Conservation (phyloP, 2,113 vertebrate species). For the Loxodonta africana region DNA sequence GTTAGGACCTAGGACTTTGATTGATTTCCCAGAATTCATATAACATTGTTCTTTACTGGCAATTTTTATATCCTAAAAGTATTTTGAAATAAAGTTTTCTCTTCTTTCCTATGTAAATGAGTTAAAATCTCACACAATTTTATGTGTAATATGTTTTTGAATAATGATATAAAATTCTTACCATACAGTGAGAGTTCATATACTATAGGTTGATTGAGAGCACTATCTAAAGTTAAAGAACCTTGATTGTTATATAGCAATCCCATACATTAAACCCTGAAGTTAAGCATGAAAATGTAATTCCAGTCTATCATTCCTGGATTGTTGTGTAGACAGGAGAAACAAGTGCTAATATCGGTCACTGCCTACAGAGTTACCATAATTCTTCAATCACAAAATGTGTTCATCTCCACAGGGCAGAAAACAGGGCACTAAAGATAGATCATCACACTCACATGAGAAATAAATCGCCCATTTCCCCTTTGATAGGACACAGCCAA, state of each 20-base stretch:
- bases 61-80: background rate
- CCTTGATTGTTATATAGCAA: background rate
- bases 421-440: background rate
- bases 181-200: background rate
- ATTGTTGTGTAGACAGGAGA: background rate
- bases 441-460: background rate
- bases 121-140: background rate
- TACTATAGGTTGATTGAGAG: background rate
- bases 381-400: constrained; percentile 19
- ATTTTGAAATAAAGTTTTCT: background rate
- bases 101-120: background rate
- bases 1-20: background rate
- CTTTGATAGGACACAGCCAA: constrained; percentile 26
- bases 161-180: background rate
- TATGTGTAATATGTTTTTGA: background rate
- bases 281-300: background rate
- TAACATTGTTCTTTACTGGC: background rate
- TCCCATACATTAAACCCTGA: background rate
- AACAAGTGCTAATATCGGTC: background rate
- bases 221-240: background rate
- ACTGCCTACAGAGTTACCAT: background rate
- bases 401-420: constrained; percentile 50
- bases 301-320: background rate
- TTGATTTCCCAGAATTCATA: background rate
- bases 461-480: constrained; percentile 41